Evolutionary conservation across 23 tunicate species (phyloP).

Genomic region (Halocynthia aurantium): DNA sequence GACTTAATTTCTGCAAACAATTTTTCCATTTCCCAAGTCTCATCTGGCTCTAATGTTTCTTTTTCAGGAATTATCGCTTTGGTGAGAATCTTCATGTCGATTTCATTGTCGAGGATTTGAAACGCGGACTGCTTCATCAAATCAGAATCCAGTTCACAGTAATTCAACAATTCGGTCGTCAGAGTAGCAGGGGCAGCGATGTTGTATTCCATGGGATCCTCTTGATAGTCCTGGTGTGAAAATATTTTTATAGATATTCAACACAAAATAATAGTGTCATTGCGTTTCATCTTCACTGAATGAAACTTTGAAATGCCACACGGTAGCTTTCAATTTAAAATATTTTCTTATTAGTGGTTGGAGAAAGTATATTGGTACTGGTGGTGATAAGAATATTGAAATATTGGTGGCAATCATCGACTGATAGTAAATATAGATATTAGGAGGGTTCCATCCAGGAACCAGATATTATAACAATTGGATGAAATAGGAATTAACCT

Average conservation of each 20-base stretch:
- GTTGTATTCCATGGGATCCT: background rate
- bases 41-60: conserved; percentile 2
- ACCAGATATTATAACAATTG: too few relatives aligned
- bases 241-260: too few relatives aligned
- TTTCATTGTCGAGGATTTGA: conserved; percentile 22
- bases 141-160: conserved; percentile 17
- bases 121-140: conserved; percentile 23
- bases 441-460: too few relatives aligned
- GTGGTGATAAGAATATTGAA: background rate
- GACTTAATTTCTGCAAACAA: conserved; percentile 22
- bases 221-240: background rate
- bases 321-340: too few relatives aligned
- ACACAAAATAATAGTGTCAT: too few relatives aligned
- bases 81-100: conserved; percentile 11
- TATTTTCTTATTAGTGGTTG: background rate
- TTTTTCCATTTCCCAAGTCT: conserved; percentile 17
- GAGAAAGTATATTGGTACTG: background rate
- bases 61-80: conserved; percentile 8
- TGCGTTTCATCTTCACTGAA: too few relatives aligned
- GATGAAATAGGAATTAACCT: background rate
- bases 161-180: background rate
- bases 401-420: background rate
- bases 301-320: too few relatives aligned
- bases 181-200: conserved; percentile 8
- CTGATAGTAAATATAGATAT: background rate